Percentiles rank a stretch among this genome's conserved stretches.
These are phyloP conservation scores for Heliocidaris erythrogramma DNA, from an alignment of 35 echinoderm and acorn worm species.

Conservation along the genomic window DNA sequence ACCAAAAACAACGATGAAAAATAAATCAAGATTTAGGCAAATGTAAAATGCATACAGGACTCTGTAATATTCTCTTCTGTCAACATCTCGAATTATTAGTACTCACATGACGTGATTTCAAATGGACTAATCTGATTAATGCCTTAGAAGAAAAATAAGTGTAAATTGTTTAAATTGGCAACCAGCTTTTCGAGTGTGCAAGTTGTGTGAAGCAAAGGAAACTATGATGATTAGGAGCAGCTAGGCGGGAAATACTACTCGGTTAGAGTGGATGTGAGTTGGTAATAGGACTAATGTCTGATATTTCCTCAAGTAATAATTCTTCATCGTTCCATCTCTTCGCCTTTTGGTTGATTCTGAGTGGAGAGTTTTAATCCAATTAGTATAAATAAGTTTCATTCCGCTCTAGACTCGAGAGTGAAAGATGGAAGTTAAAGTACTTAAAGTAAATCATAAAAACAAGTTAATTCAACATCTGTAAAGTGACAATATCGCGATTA, in stretches of 20 bases:
- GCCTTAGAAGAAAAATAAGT: background rate
- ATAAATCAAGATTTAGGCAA: background rate
- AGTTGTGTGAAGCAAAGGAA: background rate
- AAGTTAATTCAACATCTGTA: no score
- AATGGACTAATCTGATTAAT: conserved; percentile 12
- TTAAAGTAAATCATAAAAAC: no score
- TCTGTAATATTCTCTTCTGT: conserved; percentile 11
- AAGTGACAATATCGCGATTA: no score
- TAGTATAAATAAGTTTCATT: background rate
- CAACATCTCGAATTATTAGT: background rate
- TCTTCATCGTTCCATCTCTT: background rate
- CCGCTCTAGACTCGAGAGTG: background rate
- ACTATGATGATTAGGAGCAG: background rate
- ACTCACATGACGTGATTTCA: conserved; percentile 1
- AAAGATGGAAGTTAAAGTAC: background rate
- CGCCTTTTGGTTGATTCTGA: background rate
- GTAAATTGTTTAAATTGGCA: conserved; percentile 18
- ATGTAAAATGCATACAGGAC: background rate
- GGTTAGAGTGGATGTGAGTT: background rate
- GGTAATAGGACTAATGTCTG: background rate
- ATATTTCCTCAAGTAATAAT: background rate
- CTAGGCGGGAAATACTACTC: background rate
- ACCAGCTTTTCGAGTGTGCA: background rate
- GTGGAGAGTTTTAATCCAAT: background rate
- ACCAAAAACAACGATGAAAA: background rate